Conservation (phyloP, 2,888 invertebrate genomes). For the Pollenia labialis region DNA sequence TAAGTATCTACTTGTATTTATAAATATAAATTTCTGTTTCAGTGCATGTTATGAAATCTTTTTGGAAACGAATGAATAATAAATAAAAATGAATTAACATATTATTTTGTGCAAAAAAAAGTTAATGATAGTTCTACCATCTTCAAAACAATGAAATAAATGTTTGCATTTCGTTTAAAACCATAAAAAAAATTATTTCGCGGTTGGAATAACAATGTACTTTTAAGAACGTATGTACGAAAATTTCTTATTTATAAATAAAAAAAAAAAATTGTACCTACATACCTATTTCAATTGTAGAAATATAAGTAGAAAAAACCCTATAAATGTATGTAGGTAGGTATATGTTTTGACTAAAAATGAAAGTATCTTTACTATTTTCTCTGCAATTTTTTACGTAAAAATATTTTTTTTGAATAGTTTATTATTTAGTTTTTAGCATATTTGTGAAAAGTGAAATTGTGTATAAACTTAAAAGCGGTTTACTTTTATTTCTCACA, state of each 20-base stretch:
- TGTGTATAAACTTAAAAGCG: neutral
- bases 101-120: neutral
- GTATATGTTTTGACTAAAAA: neutral
- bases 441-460: slow-evolving; percentile 3
- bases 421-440: neutral
- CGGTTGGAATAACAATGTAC: no score
- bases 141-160: neutral
- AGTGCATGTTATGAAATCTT: slow-evolving; percentile 1
- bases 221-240: no score
- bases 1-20: neutral
- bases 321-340: no score
- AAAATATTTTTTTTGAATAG: neutral
- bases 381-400: neutral
- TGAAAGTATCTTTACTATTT: neutral
- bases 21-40: neutral
- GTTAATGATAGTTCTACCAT: neutral
- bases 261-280: no score
- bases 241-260: no score
- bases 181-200: no score
- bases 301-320: no score
- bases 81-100: neutral
- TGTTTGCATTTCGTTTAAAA: neutral
- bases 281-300: no score
- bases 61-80: slow-evolving; percentile 1
- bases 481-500: slow-evolving; percentile 10